Conservation (phyloP, 2,797 vertebrate species). For the Xiphophorus birchmanni region DNA sequence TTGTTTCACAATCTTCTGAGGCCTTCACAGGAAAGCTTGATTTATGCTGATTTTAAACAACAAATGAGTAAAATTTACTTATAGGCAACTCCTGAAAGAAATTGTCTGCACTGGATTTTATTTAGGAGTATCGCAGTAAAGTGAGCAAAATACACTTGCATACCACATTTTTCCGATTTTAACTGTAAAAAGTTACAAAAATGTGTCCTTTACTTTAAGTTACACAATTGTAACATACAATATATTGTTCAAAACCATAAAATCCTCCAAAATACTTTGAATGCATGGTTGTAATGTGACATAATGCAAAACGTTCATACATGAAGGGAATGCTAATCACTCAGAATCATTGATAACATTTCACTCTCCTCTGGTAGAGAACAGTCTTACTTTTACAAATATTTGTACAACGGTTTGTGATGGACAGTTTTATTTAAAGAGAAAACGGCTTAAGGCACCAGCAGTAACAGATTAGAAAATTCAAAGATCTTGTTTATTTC, state of each 20-base stretch:
- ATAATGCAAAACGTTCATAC: not conserved
- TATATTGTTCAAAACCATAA: not conserved
- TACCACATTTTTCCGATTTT: not conserved
- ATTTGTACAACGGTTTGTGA: conserved; percentile 34
- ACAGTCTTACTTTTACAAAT: conserved; percentile 24
- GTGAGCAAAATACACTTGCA: not conserved
- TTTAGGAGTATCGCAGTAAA: not conserved
- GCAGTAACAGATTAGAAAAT: conserved; percentile 29
- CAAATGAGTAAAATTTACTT: not conserved
- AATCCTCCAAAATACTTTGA: not conserved
- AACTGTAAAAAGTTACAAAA: not conserved
- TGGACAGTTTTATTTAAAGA: conserved; percentile 43
- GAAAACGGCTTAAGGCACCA: conserved; percentile 42
- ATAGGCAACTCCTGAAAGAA: not conserved
- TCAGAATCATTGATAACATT: not conserved
- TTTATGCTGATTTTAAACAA: not conserved
- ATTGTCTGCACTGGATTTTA: not conserved
- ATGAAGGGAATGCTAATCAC: not conserved
- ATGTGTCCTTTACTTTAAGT: not conserved
- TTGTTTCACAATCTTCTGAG: not conserved
- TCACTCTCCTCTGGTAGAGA: not conserved
- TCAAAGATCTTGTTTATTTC: conserved; percentile 20
- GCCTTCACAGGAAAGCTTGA: not conserved
- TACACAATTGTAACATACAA: not conserved
- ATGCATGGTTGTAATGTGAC: not conserved